Base-by-base conservation (phyloP, 2,797 vertebrate species). In the Cynodonichthys magdalenae region DNA sequence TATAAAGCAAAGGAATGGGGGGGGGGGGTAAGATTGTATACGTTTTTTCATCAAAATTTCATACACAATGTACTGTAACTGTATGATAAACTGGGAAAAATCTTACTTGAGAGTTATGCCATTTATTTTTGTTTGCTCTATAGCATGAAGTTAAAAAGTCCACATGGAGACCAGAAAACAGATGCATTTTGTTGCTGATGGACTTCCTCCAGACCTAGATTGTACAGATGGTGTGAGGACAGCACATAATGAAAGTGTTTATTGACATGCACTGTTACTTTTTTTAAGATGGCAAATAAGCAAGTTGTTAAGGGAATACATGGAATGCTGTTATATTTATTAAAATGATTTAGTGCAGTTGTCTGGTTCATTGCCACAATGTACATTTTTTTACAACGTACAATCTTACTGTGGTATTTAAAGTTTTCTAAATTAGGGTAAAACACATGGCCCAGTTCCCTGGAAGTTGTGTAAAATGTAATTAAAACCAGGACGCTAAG, bases 11-110 rank as follows among this genome's bases (percentile, higher is more conserved):
- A 80, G 70, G 51, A 89, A 86, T 75, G 60, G 66, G 34, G 20
- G 42, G 65, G 52, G 67, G 73, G 77, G 83, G 74, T 76, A 80
- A 82, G 72, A 92, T 93, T 92, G 87, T 93, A 91, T 93, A 93
- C 90, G 3, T 90, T 94, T 91, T 93, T 90, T 88, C 90, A 93
- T 90, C 69, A 84, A 91, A 90, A 89, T 94, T 94, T 93, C 90
- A 80, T 92, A 93, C 72, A 80, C 62, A 83, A 80, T 85, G 78
- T 85, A 87, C 80, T 88, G 83, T 86, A 89, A 79, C 71, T 79
- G 67, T 89, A 86, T 79, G 76, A 86, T 79, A 78, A 71, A 75
- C 79, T 75, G 75, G 84, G 64, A 82, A 79, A n/a, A 85, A 82
- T 66, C 82, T 86, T 61, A 87, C 76, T 81, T 78, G 66, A 83